Evolutionary conservation across 2,888 invertebrate species (phyloP).

Genomic region (Agrotis segetum): DNA sequence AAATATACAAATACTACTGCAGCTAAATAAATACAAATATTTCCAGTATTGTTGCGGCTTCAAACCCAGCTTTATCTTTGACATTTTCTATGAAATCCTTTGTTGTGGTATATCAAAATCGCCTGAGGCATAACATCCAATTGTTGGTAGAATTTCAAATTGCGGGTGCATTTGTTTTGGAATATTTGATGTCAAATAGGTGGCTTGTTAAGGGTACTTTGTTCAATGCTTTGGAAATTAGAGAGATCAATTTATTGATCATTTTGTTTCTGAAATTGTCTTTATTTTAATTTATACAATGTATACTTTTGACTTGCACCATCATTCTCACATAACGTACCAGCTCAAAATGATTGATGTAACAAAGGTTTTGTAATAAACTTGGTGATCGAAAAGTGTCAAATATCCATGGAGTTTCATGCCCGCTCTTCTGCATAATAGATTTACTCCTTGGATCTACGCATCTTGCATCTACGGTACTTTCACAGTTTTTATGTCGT

Average conservation of each 20-base stretch:
- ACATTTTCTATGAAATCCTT: slow-evolving; percentile 30
- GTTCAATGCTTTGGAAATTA: background rate
- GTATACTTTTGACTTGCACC: too few species aligned
- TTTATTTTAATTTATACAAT: too few species aligned
- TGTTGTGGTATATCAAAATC: slow-evolving; percentile 31
- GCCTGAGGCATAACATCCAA: slow-evolving; percentile 7
- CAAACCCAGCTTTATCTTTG: slow-evolving; percentile 38
- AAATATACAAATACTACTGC: background rate
- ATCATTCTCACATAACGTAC: too few species aligned
- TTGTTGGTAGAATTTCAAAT: slow-evolving; percentile 16
- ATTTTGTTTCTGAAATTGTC: too few species aligned
- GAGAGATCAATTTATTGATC: background rate
- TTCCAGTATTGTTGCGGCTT: slow-evolving; percentile 9
- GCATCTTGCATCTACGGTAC: too few species aligned
- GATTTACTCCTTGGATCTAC: too few species aligned
- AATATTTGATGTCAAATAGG: background rate
- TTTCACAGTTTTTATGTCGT: too few species aligned
- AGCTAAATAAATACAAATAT: background rate
- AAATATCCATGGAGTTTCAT: too few species aligned
- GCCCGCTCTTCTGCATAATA: too few species aligned
- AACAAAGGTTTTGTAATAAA: too few species aligned
- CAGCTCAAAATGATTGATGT: too few species aligned
- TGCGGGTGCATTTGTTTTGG: background rate
- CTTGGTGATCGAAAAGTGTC: too few species aligned
- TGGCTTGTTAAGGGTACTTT: background rate